Base-by-base conservation (phyloP, 1,140 invertebrate genomes). In the Cyrtorhinus lividipennis region DNA sequence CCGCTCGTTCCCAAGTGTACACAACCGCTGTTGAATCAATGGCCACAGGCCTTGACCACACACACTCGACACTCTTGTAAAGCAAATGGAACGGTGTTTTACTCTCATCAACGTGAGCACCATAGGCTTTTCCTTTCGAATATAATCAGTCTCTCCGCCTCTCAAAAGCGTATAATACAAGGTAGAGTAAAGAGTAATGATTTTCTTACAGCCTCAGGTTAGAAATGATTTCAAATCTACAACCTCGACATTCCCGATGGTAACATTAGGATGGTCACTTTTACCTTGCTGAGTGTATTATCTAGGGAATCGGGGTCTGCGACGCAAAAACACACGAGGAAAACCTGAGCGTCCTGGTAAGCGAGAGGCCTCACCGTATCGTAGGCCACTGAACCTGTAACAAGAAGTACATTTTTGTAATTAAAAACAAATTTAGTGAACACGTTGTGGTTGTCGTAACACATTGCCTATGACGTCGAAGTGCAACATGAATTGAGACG, bases 301-400 rank as follows among this genome's bases (percentile, higher is more conserved):
- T 84, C 80, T 64, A 84, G 73, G n/a, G 82, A 80, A 59, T 82
- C 80, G 1, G 82, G 82, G 70, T 81, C 81, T 61, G 80, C 79
- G 62, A 85, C 79, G 68, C 80, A 80, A 74, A 84, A 85, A 71
- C 83, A 85, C 24, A 85, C 75, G 72, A 78, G 77, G 71, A 80
- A 81, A 18, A 82, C 77, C 66, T 76, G 76, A 23, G 79, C 77
- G 65, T 81, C 79, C 62, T 79, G 78, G 67, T 81, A 82, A 8
- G 79, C 78, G 8, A 82, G 73, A 1, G 79, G 80, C 27, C 80
- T 71, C 3, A 82, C 79, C 1, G 76, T 78, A 69, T 81, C 80
- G 67, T 81, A 81, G 2, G 78, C 74, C 48, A 71, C 72, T 1
- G 78, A 75, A 45, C 80, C 80, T 81, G 72, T 0, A 67, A 68